Percentiles rank a stretch among this genome's conserved stretches.
Conservation (phyloP, 2,888 invertebrate species). For the Hyles lineata region DNA sequence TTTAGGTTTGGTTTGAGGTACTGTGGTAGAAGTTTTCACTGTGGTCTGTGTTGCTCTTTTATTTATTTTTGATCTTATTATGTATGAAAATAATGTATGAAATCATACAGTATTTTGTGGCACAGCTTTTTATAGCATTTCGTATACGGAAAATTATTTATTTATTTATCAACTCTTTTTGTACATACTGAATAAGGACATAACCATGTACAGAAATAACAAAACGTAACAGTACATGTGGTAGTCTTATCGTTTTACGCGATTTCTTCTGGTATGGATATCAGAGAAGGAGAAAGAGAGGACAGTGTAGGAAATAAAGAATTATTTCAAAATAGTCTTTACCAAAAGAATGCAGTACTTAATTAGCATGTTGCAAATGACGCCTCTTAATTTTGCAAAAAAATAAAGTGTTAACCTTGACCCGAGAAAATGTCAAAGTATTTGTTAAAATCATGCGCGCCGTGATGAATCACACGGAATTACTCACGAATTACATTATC, state of each 20-base stretch:
- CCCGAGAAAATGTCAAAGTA: conserved; percentile 18
- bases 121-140: background rate
- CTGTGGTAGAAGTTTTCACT: background rate
- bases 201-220: too few species aligned
- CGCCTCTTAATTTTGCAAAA: background rate
- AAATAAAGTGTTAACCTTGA: background rate
- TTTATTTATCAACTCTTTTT: background rate
- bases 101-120: background rate
- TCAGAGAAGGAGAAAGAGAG: too few species aligned
- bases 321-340: background rate
- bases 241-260: too few species aligned
- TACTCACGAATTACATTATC: conserved; percentile 24
- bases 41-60: too few species aligned
- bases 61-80: too few species aligned
- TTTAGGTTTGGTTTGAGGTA: background rate
- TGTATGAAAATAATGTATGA: too few species aligned
- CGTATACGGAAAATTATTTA: background rate
- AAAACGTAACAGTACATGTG: too few species aligned
- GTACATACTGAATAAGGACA: too few species aligned
- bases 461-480: conserved; percentile 7
- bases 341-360: too few species aligned
- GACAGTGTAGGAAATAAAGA: background rate
- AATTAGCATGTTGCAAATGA: too few species aligned
- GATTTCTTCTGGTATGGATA: too few species aligned
- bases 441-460: conserved; percentile 14